phyloP scores from a whole-genome alignment of 1,140 invertebrate species.

The Nomia melanderi region DNA sequence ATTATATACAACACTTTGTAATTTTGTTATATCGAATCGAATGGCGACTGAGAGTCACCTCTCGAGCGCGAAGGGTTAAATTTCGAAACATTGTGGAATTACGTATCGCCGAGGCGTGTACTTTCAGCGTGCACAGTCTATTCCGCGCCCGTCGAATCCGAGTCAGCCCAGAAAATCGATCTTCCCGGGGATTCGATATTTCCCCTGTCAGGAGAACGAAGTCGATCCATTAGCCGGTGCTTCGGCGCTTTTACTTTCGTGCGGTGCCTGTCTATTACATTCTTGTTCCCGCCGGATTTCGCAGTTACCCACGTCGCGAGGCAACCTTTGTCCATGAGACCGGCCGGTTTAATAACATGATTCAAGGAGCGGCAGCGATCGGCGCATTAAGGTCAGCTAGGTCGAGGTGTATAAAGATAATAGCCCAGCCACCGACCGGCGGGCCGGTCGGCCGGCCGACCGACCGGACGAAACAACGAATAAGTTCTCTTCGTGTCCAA shows the following conservation, averaged over 20 bases:
- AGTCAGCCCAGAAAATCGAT: too few relatives aligned
- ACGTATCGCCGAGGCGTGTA: too few relatives aligned
- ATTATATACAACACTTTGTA: too few relatives aligned
- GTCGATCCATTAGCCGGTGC: not conserved
- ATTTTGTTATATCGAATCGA: too few relatives aligned
- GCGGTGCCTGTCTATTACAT: constrained; percentile 3
- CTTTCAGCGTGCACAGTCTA: too few relatives aligned
- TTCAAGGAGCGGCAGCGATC: constrained; percentile 61
- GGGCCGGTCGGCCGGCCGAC: not conserved
- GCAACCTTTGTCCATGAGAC: constrained; percentile 59
- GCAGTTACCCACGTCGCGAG: constrained; percentile 38
- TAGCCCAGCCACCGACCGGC: constrained; percentile 59
- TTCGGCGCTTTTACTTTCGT: constrained; percentile 1
- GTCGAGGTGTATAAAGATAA: constrained; percentile 64
- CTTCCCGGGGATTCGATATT: too few relatives aligned
- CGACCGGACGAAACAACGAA: not conserved
- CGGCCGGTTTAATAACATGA: constrained; percentile 63
- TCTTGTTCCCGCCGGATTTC: constrained; percentile 44
- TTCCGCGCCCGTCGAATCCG: too few relatives aligned
- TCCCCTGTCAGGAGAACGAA: not conserved
- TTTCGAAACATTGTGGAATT: too few relatives aligned
- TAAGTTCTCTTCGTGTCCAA: constrained; percentile 31
- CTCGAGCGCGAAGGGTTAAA: too few relatives aligned
- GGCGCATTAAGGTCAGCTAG: constrained; percentile 62
- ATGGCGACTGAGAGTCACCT: too few relatives aligned